phyloP scores from a whole-genome alignment of 92 coral and sea anemone genomes.

The Porites evermanni region DNA sequence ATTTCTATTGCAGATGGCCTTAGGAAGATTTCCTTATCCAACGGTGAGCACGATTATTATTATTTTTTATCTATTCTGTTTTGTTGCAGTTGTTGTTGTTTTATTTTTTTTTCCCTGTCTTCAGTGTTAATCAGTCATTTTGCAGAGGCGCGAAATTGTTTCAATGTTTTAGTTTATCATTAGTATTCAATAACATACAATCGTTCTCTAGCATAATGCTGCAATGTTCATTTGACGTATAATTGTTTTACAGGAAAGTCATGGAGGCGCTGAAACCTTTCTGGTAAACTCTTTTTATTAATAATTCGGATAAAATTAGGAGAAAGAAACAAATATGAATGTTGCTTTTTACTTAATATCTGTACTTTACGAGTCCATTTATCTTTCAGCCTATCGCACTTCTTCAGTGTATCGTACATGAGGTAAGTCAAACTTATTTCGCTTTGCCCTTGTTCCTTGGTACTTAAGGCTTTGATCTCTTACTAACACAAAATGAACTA shows the following conservation, averaged over 20 bases:
- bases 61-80: background rate
- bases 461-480: background rate
- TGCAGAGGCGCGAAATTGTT: background rate
- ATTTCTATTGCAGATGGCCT: slow-evolving; percentile 72
- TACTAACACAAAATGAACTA: no score
- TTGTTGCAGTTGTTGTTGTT: background rate
- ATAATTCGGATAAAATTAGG: no score
- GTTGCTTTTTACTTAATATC: background rate
- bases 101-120: no score
- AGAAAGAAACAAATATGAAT: background rate
- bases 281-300: slow-evolving; percentile 23
- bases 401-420: slow-evolving; percentile 98
- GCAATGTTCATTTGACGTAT: background rate
- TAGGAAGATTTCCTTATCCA: slow-evolving; percentile 93
- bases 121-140: background rate
- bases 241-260: slow-evolving; percentile 53
- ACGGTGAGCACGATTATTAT: slow-evolving; percentile 54
- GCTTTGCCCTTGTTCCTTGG: background rate
- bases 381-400: slow-evolving; percentile 88
- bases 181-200: background rate
- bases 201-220: background rate
- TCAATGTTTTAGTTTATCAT: background rate
- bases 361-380: background rate
- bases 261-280: slow-evolving; percentile 61
- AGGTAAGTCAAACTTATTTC: slow-evolving; percentile 61